phyloP scores from a whole-genome alignment of 2,113 vertebrate genomes.

The Pleuronectes platessa region DNA sequence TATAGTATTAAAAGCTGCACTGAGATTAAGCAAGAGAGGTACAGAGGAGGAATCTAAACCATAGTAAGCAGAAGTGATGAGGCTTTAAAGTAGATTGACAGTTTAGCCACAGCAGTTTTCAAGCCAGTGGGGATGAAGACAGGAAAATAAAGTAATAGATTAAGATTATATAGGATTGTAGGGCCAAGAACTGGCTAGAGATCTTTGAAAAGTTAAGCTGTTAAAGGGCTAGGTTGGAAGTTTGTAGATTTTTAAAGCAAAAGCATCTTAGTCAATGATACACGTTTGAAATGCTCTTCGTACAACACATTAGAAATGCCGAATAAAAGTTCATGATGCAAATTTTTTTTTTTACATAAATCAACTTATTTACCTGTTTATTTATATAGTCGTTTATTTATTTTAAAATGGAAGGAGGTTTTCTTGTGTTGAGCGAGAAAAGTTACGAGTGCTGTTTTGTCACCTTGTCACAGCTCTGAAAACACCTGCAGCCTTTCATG shows the following conservation, averaged over 20 bases:
- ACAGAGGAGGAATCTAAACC: background rate
- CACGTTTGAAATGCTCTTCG: too few species aligned
- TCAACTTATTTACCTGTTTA: background rate
- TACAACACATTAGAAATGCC: too few species aligned
- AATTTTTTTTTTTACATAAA: background rate
- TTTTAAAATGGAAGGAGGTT: background rate
- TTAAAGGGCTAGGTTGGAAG: background rate
- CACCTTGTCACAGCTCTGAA: slow-evolving; percentile 88
- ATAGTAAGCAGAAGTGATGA: background rate
- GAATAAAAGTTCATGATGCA: too few species aligned
- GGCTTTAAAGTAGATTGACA: background rate
- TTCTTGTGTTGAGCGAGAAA: background rate
- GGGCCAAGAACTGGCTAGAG: too few species aligned
- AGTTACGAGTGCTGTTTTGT: slow-evolving; percentile 33
- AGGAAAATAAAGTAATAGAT: too few species aligned
- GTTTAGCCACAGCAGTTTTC: too few species aligned
- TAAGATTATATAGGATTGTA: too few species aligned
- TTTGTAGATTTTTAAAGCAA: too few species aligned
- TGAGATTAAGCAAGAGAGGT: background rate
- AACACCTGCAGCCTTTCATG: slow-evolving; percentile 94
- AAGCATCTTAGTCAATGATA: too few species aligned
- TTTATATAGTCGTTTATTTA: too few species aligned
- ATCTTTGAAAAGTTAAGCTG: too few species aligned
- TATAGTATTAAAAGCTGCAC: background rate
- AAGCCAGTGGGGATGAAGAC: too few species aligned